Base-by-base conservation (phyloP, 1,140 invertebrate genomes). In the Leptonema lineaticorne region DNA sequence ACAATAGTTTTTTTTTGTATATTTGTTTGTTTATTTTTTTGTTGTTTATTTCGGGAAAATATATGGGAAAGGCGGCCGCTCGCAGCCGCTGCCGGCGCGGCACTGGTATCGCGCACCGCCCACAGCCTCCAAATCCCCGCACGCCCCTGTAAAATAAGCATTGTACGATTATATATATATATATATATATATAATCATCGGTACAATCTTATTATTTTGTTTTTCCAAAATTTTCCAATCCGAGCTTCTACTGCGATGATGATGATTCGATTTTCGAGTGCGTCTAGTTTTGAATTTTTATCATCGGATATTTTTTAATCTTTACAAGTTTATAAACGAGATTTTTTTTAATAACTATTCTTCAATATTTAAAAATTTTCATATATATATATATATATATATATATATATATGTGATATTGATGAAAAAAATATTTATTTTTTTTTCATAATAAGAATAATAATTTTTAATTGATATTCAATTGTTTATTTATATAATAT, bases 71-170 rank as follows among this genome's bases (percentile, higher is more conserved):
- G 63, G 46, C 78, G 75, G 78, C 79, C 78, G 79, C 65, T 70
- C 73, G 76, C 78, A 78, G 78, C 79, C 78, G 75, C 78, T 75
- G 79, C 75, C 79, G 78, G 78, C 81, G 79, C 81, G 79, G 78
- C 76, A 82, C 80, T 82, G 78, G 67, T 75, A 71, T 63, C 65
- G 59, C 66, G 57, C 75, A 76, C 74, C 77, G 77, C 76, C 71
- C 75, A 62, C 62, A 53, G 59, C 73, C 74, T 28, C 75, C 59
- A 24, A 27, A 33, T 24, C 30, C 22, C 30, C 24, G 6, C 59
- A 27, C 37, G 30, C 16, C 56, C 46, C 53, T 60, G 28, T n/a
- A 62, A 28, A 22, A 53, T 45, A 48, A n/a, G n/a, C n/a, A n/a
- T n/a, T 48, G 16, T 48, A 8, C 16, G 16, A 5, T 7, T 48